Evolutionary conservation across 2,113 vertebrate species (phyloP).

Genomic region (Todiramphus saurophagus): DNA sequence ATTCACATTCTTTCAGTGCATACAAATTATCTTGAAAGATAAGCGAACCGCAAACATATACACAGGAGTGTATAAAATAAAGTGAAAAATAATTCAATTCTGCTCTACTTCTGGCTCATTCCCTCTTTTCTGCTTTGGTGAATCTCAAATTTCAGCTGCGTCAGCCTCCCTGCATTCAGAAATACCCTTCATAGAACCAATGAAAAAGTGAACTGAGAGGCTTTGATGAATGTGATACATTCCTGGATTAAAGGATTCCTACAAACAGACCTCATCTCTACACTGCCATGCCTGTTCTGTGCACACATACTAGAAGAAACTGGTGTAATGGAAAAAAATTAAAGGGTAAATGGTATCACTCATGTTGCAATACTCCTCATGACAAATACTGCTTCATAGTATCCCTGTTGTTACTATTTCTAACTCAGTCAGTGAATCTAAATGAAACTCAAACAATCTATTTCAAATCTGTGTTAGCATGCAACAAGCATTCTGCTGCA

Average conservation of each 20-base stretch:
- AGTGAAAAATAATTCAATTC: background rate
- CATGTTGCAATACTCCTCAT: background rate
- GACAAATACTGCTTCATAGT: background rate
- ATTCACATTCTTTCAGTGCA: background rate
- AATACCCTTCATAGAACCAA: background rate
- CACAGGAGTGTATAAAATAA: background rate
- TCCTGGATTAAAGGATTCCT: background rate
- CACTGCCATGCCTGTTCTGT: fast-evolving
- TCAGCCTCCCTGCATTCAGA: background rate
- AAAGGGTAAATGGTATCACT: background rate
- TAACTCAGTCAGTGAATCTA: background rate
- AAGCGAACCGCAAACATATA: background rate
- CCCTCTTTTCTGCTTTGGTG: background rate
- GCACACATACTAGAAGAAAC: background rate
- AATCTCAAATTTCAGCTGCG: background rate
- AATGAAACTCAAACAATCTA: background rate
- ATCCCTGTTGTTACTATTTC: background rate
- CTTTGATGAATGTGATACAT: background rate
- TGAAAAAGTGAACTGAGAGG: background rate
- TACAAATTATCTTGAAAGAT: background rate
- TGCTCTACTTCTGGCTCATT: background rate
- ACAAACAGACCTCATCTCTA: background rate
- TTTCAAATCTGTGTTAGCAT: background rate
- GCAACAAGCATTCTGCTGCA: background rate
- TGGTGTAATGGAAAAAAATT: background rate